These are phyloP conservation scores for Eonycteris spelaea DNA, from an alignment of 2,113 vertebrate species.

Conservation along the genomic window DNA sequence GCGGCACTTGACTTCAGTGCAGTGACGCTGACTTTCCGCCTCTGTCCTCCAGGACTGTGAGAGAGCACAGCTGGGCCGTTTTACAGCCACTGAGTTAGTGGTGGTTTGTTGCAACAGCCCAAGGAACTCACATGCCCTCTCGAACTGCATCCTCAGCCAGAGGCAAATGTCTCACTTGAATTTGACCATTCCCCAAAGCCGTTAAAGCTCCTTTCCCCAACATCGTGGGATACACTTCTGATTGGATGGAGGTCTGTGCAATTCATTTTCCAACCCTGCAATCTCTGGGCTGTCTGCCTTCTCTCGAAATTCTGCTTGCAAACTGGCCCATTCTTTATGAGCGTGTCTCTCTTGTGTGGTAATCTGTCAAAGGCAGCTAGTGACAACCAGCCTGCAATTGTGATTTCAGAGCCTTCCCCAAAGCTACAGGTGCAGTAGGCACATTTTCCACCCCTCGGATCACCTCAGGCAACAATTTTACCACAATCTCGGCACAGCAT, in stretches of 20 bases:
- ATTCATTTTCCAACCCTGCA: not conserved
- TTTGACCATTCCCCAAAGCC: not conserved
- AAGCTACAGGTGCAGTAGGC: fast-evolving
- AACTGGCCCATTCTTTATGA: not conserved
- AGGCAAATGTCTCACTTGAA: fast-evolving
- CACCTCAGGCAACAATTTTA: too few relatives aligned
- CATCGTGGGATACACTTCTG: too few relatives aligned
- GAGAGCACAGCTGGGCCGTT: not conserved
- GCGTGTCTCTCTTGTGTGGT: fast-evolving
- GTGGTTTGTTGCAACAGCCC: fast-evolving
- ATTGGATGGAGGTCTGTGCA: not conserved
- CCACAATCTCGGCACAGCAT: not conserved
- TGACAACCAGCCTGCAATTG: fast-evolving
- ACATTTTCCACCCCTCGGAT: too few relatives aligned
- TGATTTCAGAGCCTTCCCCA: not conserved
- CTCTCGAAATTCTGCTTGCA: not conserved
- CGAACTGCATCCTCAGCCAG: fast-evolving
- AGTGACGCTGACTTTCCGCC: not conserved
- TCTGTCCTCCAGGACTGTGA: not conserved
- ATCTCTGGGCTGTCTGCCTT: fast-evolving
- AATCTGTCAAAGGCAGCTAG: fast-evolving
- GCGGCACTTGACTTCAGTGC: not conserved
- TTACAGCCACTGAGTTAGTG: not conserved
- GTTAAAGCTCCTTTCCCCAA: not conserved
- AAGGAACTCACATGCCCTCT: not conserved